Evolutionary conservation across 1,140 invertebrate genomes (phyloP), one percentile per base, ranked within the genome.

Genomic region (Eupeodes corollae): DNA sequence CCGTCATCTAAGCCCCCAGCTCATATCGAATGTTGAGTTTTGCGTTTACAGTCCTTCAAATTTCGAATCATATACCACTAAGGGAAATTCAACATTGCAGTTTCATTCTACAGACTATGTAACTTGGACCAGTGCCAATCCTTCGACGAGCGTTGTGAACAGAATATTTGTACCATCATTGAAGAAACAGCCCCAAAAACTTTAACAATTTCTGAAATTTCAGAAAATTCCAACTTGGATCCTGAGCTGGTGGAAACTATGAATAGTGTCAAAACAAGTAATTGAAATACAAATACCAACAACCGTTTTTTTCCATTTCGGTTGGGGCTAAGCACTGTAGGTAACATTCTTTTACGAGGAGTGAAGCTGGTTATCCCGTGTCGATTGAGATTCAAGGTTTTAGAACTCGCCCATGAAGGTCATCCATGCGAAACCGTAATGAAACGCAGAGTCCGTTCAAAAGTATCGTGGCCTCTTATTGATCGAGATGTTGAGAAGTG

Each of bases 21-120:
- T 31, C 42, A 58, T 31, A 64, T 69, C 19, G 58, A 69, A 51
- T 38, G 63, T 42, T 68, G 66, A 66, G 39, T 66, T n/a, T 42
- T 67, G 19, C 52, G 58, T 35, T 48, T 67, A 39, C 58, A 61
- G 63, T 33, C 62, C 18, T 65, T 49, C 45, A 56, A 55, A 49
- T 67, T 54, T 49, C 53, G 55, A 42, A 52, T 67, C 12, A 52
- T 60, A 30, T 68, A 67, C 48, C 50, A 56, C 43, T 31, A 59
- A 47, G 61, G 61, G 11, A 70, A 68, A 44, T 44, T 49, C 40
- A 71, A 71, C 33, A 65, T 69, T 21, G 61, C 67, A 6, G 68
- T 69, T 48, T 33, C 58, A 13, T 42, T 69, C 26, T 71, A 67
- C 14, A 33, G 63, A 26, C 44, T 66, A 31, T 49, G 40, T 41